Evolutionary conservation across 1,140 invertebrate species (phyloP).

Genomic region (Lepidotrigona ventralis): DNA sequence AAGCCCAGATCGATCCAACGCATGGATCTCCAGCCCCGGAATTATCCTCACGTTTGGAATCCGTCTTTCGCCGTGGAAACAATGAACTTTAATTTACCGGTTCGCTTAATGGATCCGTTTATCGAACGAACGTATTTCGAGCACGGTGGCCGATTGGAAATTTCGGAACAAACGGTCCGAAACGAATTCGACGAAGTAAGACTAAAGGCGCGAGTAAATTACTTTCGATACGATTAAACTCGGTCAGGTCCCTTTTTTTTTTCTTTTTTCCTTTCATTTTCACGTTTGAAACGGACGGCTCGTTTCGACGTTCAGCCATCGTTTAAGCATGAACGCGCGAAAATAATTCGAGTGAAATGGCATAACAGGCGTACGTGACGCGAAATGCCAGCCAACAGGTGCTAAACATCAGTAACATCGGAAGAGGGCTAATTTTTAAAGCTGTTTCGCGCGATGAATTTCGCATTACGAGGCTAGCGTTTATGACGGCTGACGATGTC

Average conservation of each 20-base stretch:
- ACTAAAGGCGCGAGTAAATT: background rate
- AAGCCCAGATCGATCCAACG: conserved; percentile 27
- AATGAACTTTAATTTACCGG: conserved; percentile 9
- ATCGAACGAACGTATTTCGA: too few relatives aligned
- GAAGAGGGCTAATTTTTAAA: conserved; percentile 30
- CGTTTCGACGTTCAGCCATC: too few relatives aligned
- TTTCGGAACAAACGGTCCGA: background rate
- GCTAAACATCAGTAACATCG: background rate
- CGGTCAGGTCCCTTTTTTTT: too few relatives aligned
- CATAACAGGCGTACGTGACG: background rate
- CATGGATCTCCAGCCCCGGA: background rate
- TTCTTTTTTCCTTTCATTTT: too few relatives aligned
- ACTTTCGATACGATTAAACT: background rate
- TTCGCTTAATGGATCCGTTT: background rate
- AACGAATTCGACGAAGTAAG: background rate
- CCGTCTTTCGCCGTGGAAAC: background rate
- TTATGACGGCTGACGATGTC: conserved; percentile 28
- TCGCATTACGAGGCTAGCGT: conserved; percentile 36
- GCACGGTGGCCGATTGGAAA: too few relatives aligned
- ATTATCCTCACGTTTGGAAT: background rate
- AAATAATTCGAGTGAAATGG: background rate
- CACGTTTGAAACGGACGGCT: too few relatives aligned
- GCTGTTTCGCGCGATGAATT: conserved; percentile 39
- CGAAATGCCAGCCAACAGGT: conserved; percentile 24
- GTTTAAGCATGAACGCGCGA: too few relatives aligned